Conservation (phyloP, 2,113 vertebrate species). For the Mystacornis crossleyi region DNA sequence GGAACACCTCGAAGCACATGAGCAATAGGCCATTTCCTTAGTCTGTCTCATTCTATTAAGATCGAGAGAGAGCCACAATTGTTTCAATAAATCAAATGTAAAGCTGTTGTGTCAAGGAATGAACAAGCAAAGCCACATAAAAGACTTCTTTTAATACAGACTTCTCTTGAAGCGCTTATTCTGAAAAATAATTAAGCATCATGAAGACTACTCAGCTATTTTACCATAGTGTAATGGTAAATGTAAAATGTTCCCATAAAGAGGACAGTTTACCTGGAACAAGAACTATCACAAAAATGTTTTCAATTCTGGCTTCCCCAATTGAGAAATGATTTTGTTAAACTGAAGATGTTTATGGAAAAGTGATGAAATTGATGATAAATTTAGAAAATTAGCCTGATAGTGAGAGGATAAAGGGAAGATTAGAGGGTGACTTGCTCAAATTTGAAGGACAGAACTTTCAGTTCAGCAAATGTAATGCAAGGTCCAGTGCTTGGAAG, state of each 20-base stretch:
- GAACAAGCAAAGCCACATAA: background rate
- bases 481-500: background rate
- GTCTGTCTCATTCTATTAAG: background rate
- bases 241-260: background rate
- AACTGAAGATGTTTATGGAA: background rate
- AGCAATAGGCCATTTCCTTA: background rate
- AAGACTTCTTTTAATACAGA: background rate
- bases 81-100: conserved; percentile 23
- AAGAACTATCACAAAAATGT: background rate
- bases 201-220: background rate
- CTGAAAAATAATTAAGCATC: background rate
- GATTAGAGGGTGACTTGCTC: background rate
- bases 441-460: conserved; percentile 23
- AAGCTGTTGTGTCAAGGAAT: background rate
- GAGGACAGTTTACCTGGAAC: background rate
- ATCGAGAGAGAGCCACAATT: background rate
- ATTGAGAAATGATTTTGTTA: background rate
- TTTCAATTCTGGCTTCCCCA: background rate
- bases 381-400: background rate
- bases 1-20: background rate
- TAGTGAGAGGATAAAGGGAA: background rate
- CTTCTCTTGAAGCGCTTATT: background rate
- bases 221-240: background rate
- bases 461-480: background rate
- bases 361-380: background rate